These are phyloP conservation scores for Nipponacmea schrenckii DNA, from an alignment of 2,888 invertebrate species.

Conservation along the genomic window DNA sequence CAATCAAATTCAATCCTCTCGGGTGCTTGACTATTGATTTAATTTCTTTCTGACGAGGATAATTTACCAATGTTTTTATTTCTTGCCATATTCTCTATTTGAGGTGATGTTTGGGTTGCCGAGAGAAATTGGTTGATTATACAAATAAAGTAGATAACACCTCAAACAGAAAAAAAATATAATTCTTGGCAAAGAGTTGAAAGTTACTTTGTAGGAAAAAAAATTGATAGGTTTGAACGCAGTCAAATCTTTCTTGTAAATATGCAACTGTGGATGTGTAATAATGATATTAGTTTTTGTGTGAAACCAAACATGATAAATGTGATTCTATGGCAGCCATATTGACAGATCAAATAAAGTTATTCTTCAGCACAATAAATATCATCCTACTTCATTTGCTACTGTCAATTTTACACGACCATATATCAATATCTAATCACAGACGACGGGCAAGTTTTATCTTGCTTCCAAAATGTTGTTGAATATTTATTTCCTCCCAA, in stretches of 20 bases:
- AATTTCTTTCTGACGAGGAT: slow-evolving; percentile 16
- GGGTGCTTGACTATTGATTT: slow-evolving; percentile 19
- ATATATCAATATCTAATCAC: slow-evolving; percentile 4
- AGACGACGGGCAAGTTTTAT: neutral
- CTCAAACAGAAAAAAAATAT: neutral
- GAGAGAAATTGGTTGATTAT: too few relatives aligned
- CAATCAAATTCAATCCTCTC: slow-evolving; percentile 23
- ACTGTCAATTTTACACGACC: neutral
- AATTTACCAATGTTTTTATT: slow-evolving; percentile 20
- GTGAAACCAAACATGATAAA: neutral
- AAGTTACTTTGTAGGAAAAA: slow-evolving; percentile 8
- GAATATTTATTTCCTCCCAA: too few relatives aligned
- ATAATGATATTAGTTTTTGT: neutral
- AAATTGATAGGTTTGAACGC: neutral
- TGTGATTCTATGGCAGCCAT: neutral
- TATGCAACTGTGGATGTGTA: neutral
- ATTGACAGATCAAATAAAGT: slow-evolving; percentile 8
- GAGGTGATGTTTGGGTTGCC: neutral
- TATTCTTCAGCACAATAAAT: neutral
- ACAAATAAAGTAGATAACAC: too few relatives aligned
- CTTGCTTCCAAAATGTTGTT: too few relatives aligned
- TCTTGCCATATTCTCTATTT: neutral
- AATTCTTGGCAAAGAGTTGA: neutral
- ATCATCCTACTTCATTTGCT: neutral
- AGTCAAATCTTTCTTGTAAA: neutral